phyloP scores from a whole-genome alignment of 1,140 invertebrate genomes.

The Cepaea nemoralis region DNA sequence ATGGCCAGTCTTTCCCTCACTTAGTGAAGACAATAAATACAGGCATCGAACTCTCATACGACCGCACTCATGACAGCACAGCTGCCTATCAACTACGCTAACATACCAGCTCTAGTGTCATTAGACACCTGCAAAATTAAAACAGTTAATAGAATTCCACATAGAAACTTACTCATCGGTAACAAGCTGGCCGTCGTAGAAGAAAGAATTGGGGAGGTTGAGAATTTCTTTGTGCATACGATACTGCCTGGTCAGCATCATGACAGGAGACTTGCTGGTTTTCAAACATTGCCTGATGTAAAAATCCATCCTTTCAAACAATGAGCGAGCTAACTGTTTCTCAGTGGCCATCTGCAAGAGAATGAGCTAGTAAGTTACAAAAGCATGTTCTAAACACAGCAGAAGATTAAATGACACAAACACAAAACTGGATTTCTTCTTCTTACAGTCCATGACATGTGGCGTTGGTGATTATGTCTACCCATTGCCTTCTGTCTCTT shows the following conservation, averaged over 20 bases:
- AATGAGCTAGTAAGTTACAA: too few species aligned
- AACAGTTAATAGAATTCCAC: neutral
- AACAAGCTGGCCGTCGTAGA: conserved; percentile 56
- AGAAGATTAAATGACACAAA: too few species aligned
- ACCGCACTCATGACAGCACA: too few species aligned
- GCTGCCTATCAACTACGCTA: neutral
- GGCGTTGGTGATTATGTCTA: too few species aligned
- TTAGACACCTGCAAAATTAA: neutral
- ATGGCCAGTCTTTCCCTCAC: too few species aligned
- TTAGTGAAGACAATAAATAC: too few species aligned
- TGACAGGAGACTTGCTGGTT: conserved; percentile 40
- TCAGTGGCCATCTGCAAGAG: conserved; percentile 54
- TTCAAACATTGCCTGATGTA: conserved; percentile 45
- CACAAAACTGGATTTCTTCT: too few species aligned
- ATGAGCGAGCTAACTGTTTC: conserved; percentile 58
- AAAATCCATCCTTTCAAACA: conserved; percentile 65
- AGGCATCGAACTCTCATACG: too few species aligned
- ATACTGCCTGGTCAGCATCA: conserved; percentile 63
- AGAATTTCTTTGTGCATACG: conserved; percentile 65
- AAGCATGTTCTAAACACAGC: too few species aligned
- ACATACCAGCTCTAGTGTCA: neutral
- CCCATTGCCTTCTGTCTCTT: too few species aligned
- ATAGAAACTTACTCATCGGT: conserved; percentile 54
- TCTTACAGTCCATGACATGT: too few species aligned
- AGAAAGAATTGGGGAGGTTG: conserved; percentile 56